phyloP scores from a whole-genome alignment of 2,888 invertebrate species.

The Drosophila rubida region DNA sequence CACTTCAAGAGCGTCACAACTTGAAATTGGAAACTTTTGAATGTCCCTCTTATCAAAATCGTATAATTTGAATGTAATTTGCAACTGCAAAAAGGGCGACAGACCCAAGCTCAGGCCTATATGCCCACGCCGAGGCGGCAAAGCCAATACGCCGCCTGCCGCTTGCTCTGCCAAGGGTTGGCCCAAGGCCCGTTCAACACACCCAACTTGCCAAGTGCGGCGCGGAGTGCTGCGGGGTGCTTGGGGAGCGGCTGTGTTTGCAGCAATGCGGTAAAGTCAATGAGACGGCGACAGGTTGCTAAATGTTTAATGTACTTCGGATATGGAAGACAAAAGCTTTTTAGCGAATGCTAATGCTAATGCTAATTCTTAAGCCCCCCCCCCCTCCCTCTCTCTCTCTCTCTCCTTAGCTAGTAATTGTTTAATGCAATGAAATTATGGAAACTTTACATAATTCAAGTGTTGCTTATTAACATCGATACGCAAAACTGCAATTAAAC shows the following conservation, averaged over 20 bases:
- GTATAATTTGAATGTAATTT: conserved; percentile 85
- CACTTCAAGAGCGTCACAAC: conserved; percentile 72
- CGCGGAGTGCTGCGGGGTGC: conserved; percentile 6
- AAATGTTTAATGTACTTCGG: conserved; percentile 70
- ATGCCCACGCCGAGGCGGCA: background rate
- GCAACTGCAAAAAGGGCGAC: conserved; percentile 73
- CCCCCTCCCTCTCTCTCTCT: background rate
- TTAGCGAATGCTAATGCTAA: conserved; percentile 44
- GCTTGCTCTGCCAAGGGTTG: conserved; percentile 5
- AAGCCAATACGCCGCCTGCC: too few species aligned
- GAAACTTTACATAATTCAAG: conserved; percentile 10
- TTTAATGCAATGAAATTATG: conserved; percentile 31
- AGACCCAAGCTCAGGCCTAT: conserved; percentile 11
- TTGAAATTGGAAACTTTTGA: conserved; percentile 84
- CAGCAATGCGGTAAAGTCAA: conserved; percentile 78
- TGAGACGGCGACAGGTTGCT: conserved; percentile 74
- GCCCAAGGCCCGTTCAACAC: background rate
- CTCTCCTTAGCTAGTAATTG: conserved; percentile 9
- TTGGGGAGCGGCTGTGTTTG: conserved; percentile 51
- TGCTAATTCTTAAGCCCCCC: conserved; percentile 12
- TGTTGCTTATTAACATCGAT: background rate
- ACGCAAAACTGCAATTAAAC: background rate
- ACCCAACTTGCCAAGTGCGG: conserved; percentile 12
- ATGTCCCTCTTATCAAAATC: conserved; percentile 84
- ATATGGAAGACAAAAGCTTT: conserved; percentile 67